Conservation (phyloP, 1,140 invertebrate species). For the Achroia grisella region DNA sequence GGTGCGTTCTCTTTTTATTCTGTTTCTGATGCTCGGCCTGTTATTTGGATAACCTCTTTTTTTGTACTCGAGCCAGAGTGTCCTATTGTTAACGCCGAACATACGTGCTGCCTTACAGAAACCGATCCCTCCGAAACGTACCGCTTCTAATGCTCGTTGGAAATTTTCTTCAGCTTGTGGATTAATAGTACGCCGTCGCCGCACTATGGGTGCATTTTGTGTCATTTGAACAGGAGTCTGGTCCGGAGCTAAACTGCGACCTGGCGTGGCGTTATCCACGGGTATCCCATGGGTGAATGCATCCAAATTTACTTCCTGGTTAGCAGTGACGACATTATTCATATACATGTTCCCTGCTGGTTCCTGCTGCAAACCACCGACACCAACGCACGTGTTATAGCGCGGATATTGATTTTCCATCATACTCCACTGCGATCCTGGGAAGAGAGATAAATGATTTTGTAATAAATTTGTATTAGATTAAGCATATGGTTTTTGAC, state of each 20-base stretch:
- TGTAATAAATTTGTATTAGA: slow-evolving; percentile 38
- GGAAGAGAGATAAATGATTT: slow-evolving; percentile 71
- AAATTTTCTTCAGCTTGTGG: slow-evolving; percentile 87
- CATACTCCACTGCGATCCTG: slow-evolving; percentile 66
- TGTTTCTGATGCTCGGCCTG: slow-evolving; percentile 81
- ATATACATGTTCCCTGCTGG: slow-evolving; percentile 38
- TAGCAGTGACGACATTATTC: slow-evolving; percentile 43
- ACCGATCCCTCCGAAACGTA: slow-evolving; percentile 86
- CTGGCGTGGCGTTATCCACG: slow-evolving; percentile 38
- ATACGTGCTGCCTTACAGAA: slow-evolving; percentile 88
- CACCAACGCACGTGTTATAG: slow-evolving; percentile 52
- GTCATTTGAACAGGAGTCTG: slow-evolving; percentile 17
- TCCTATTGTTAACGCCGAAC: slow-evolving; percentile 88
- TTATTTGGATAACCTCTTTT: slow-evolving; percentile 86
- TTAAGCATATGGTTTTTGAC: not conserved
- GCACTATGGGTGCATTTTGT: slow-evolving; percentile 12
- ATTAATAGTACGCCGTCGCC: slow-evolving; percentile 61
- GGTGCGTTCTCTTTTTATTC: slow-evolving; percentile 78
- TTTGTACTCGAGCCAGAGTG: slow-evolving; percentile 88
- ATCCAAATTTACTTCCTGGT: slow-evolving; percentile 35
- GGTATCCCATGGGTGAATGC: slow-evolving; percentile 39
- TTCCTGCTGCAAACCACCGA: slow-evolving; percentile 36
- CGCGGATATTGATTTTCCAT: slow-evolving; percentile 61
- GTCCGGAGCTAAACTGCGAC: slow-evolving; percentile 30
- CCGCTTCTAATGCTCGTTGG: slow-evolving; percentile 84